A percentile compares a stretch with the other conserved stretches of the same genome.
These are phyloP conservation scores for Geodia barretti DNA, from an alignment of 37 sponge, comb jelly and placozoan genomes.

Conservation along the genomic window DNA sequence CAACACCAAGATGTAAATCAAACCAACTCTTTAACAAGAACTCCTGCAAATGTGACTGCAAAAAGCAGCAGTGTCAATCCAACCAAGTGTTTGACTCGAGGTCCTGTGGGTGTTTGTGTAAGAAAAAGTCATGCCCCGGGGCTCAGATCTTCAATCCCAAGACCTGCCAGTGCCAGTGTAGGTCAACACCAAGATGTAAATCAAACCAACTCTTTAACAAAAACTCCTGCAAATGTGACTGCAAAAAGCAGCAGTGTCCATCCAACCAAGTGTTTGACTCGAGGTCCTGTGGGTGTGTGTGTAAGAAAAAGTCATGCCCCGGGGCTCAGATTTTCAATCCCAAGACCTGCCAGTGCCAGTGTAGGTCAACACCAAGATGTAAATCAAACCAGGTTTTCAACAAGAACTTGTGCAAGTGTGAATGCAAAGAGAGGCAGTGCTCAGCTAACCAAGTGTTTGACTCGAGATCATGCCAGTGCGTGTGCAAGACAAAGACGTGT, in stretches of 20 bases:
- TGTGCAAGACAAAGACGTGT: too few species aligned
- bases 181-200: too few species aligned
- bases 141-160: too few species aligned
- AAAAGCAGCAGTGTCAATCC: background rate
- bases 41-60: background rate
- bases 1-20: background rate
- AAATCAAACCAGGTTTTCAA: too few species aligned
- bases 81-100: background rate
- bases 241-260: slow-evolving; percentile 1
- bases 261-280: background rate
- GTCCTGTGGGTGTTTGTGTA: background rate
- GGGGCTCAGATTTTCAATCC: background rate
- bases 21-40: background rate
- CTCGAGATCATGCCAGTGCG: too few species aligned
- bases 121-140: background rate
- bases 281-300: background rate
- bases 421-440: background rate
- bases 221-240: background rate
- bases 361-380: too few species aligned
- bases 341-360: too few species aligned
- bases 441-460: background rate
- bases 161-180: too few species aligned
- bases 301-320: background rate
- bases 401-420: too few species aligned
- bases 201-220: too few species aligned